Base-by-base conservation (phyloP, 2,797 vertebrate genomes). In the Delichon dasypus region DNA sequence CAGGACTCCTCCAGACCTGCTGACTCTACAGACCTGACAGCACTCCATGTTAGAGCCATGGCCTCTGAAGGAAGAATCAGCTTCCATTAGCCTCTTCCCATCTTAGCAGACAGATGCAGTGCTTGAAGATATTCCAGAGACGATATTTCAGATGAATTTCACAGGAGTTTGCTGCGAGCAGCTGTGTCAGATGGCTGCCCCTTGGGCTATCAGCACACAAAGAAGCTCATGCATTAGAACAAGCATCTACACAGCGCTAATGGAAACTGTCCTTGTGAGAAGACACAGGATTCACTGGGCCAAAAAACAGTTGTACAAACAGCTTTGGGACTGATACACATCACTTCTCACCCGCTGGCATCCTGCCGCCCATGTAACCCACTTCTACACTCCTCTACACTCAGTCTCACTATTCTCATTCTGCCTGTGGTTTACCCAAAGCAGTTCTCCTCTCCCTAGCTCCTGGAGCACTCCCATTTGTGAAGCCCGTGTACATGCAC, bases 21-120 rank as follows among this genome's bases (percentile, higher is more conserved):
- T 62, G 45, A 58, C 70, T 75, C 72, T 7, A 42, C 40, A 62
- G 58, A 36, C 5, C 26, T 2, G 36, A 58, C 45, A 87, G 40
- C 22, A 54, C 20, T 40, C 3, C 26, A 16, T 2, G 10, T 45
- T 14, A 61, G n/a, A 73, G 74, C 26, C 2, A 0, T 0, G 5
- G 53, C 47, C 50, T 73, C 32, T 47, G 54, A 89, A 58, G 22
- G n/a, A 88, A 53, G n/a, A 72, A n/a, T 13, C 27, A 25, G 23
- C 20, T 77, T 70, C 48, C 75, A 38, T 40, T n/a, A 48, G 40
- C 22, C 61, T 42, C 62, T 62, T 70, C 36, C 30, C 62, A 54
- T 36, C 29, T 29, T 32, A 50, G 47, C 42, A 84, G 81, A 55
- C 42, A 84, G 81, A 55, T 2, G 1, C 3, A 36, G 42, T 22